phyloP scores from a whole-genome alignment of 2,888 invertebrate species.

The Sphaerolaimus hirsutus region DNA sequence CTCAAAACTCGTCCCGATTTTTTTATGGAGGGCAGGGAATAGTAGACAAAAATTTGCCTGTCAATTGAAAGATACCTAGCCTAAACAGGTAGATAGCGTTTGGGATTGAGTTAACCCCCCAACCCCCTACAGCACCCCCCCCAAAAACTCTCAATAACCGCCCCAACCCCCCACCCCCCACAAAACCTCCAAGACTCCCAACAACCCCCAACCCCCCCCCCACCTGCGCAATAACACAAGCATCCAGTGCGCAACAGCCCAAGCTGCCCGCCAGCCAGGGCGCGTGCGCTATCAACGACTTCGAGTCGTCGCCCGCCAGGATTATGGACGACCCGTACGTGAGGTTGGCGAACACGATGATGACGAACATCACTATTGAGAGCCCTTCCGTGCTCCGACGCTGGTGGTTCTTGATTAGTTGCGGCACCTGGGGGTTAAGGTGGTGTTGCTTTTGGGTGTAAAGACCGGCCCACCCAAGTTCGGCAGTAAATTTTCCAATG shows the following conservation, averaged over 20 bases:
- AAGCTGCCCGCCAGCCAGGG: slow-evolving; percentile 30
- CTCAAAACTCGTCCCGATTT: no score
- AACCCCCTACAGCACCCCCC: no score
- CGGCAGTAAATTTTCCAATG: no score
- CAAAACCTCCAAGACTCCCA: no score
- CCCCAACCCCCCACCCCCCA: no score
- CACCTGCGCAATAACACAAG: slow-evolving; percentile 25
- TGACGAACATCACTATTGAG: slow-evolving; percentile 19
- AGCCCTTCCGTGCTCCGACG: slow-evolving; percentile 21
- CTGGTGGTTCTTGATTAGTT: slow-evolving; percentile 16
- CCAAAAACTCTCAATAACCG: no score
- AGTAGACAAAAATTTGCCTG: no score
- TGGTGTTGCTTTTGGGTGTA: slow-evolving; percentile 23
- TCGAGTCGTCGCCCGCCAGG: slow-evolving; percentile 7
- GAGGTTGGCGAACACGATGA: slow-evolving; percentile 22
- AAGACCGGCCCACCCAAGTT: slow-evolving; percentile 14
- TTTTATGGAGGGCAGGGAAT: no score
- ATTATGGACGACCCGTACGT: slow-evolving; percentile 21
- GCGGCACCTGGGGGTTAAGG: slow-evolving; percentile 24
- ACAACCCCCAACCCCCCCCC: no score
- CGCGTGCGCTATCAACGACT: slow-evolving; percentile 22
- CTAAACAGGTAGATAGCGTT: no score
- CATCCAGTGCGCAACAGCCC: slow-evolving; percentile 28
- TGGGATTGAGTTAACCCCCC: no score
- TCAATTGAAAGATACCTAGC: no score